Conservation (phyloP, 2,113 vertebrate genomes). For the Sterna hirundo region DNA sequence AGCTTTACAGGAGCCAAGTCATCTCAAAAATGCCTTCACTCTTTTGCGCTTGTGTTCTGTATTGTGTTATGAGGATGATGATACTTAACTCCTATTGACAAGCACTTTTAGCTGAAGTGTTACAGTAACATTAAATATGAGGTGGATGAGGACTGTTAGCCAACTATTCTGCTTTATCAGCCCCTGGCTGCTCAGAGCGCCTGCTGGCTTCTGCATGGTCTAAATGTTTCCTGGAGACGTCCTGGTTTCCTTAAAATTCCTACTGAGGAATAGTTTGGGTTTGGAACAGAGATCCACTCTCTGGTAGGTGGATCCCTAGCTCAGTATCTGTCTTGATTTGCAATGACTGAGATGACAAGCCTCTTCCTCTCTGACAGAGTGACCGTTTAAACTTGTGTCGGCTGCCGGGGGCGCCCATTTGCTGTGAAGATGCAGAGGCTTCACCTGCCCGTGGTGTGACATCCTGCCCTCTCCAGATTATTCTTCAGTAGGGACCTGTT, state of each 20-base stretch:
- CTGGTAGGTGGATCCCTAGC: neutral
- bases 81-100: neutral
- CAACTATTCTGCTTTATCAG: neutral
- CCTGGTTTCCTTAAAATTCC: neutral
- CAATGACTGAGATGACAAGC: neutral
- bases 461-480: neutral
- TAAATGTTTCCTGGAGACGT: neutral
- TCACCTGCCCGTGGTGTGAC: rapidly evolving
- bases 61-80: neutral
- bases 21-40: neutral
- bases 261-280: neutral
- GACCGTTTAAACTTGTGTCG: rapidly evolving
- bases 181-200: rapidly evolving
- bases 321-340: neutral
- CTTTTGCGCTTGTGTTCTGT: neutral
- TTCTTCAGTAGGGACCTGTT: neutral
- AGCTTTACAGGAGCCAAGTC: neutral
- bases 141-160: neutral
- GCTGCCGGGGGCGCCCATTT: rapidly evolving
- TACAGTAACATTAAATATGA: neutral
- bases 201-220: neutral
- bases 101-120: neutral
- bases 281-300: neutral
- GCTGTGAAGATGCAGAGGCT: neutral
- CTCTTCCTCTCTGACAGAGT: neutral